These are phyloP conservation scores for Sericinus montela DNA, from an alignment of 2,888 invertebrate genomes.

Conservation along the genomic window DNA sequence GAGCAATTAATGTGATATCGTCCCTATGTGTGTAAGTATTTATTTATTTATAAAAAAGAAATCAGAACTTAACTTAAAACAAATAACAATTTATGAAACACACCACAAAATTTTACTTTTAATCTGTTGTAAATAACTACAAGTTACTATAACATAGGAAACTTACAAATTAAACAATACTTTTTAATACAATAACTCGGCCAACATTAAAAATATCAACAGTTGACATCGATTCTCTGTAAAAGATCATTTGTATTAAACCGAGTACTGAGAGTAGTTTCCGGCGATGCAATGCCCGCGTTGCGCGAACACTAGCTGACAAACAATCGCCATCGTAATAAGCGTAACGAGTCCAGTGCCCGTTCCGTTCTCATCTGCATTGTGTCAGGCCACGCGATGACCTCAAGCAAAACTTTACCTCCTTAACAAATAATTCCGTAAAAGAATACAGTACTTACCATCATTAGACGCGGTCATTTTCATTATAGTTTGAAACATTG, in stretches of 20 bases:
- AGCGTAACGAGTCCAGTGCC: conserved; percentile 56
- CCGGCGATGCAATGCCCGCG: conserved; percentile 37
- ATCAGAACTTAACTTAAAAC: too few species aligned
- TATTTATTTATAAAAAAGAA: too few species aligned
- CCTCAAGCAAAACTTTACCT: conserved; percentile 27
- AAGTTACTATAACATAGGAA: too few species aligned
- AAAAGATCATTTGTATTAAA: conserved; percentile 39
- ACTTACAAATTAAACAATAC: too few species aligned
- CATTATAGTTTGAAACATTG: conserved; percentile 1
- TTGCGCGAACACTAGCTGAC: conserved; percentile 49
- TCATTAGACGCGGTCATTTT: conserved; percentile 14
- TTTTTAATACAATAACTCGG: too few species aligned
- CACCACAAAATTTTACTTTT: too few species aligned
- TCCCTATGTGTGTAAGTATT: too few species aligned
- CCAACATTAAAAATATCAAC: conserved; percentile 1
- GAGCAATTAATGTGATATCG: too few species aligned
- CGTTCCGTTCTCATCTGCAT: conserved; percentile 57
- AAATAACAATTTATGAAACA: too few species aligned
- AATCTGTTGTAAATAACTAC: too few species aligned
- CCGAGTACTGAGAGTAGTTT: conserved; percentile 32
- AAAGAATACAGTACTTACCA: conserved; percentile 26
- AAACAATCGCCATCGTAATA: conserved; percentile 63
- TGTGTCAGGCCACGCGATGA: conserved; percentile 39
- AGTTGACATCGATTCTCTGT: conserved; percentile 2
- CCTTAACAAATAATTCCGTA: conserved; percentile 21